A percentile compares a stretch with the other conserved stretches of the same genome.
phyloP scores from a whole-genome alignment of 2,797 vertebrate genomes.

The Notolabrus celidotus region DNA sequence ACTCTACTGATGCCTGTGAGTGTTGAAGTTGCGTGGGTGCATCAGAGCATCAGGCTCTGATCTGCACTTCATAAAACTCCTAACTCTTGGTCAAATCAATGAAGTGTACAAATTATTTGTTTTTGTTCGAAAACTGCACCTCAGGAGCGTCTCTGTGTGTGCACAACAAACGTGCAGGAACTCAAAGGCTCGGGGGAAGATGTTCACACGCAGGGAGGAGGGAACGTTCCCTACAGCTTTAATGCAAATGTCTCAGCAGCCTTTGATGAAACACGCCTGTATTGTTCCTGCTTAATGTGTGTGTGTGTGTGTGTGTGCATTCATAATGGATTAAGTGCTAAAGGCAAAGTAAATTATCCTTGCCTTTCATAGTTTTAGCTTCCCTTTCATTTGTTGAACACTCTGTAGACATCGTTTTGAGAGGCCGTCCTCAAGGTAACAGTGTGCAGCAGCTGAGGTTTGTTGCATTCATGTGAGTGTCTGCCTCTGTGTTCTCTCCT shows the following conservation, averaged over 20 bases:
- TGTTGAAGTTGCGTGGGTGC: slow-evolving; percentile 13
- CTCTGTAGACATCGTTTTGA: slow-evolving; percentile 40
- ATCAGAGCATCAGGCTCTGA: background rate
- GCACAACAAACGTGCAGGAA: slow-evolving; percentile 29
- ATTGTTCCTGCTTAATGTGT: slow-evolving; percentile 71
- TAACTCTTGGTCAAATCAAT: slow-evolving; percentile 19
- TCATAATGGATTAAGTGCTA: slow-evolving; percentile 71
- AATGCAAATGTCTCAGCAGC: slow-evolving; percentile 65
- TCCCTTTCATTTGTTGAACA: slow-evolving; percentile 58
- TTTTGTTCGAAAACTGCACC: slow-evolving; percentile 1
- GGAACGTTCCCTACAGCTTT: slow-evolving; percentile 46
- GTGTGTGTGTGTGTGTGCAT: slow-evolving; percentile 51
- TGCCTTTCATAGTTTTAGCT: slow-evolving; percentile 56
- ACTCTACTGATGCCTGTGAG: slow-evolving; percentile 23
- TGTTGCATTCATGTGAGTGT: slow-evolving; percentile 6
- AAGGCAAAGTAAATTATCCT: slow-evolving; percentile 66
- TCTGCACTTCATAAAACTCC: slow-evolving; percentile 14
- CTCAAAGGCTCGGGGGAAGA: slow-evolving; percentile 36
- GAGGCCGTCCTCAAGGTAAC: slow-evolving; percentile 63
- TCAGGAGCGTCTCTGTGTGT: slow-evolving; percentile 18
- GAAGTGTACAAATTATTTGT: slow-evolving; percentile 8
- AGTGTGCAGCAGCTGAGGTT: slow-evolving; percentile 36
- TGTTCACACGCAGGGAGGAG: slow-evolving; percentile 22
- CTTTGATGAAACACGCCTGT: slow-evolving; percentile 66
- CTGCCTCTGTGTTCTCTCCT: background rate